These are phyloP conservation scores for Pungitius pungitius DNA, from an alignment of 2,113 vertebrate species.

Conservation along the genomic window DNA sequence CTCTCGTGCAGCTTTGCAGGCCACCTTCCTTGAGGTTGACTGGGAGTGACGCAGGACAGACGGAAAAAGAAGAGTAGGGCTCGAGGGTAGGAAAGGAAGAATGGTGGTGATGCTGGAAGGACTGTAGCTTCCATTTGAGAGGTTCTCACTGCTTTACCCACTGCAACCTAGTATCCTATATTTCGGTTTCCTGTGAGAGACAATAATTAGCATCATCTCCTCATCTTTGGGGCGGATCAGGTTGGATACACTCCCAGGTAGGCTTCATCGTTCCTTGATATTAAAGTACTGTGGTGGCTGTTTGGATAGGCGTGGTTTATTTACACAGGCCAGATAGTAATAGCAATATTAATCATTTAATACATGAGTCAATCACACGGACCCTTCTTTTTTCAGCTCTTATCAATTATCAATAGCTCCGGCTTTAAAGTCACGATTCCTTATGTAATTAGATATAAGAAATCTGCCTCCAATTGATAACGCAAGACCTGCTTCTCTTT, in stretches of 20 bases:
- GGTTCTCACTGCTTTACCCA: slow-evolving; percentile 29
- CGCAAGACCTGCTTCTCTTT: slow-evolving; percentile 20
- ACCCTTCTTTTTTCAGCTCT: background rate
- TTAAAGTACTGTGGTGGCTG: background rate
- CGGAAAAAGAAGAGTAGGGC: slow-evolving; percentile 62
- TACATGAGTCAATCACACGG: background rate
- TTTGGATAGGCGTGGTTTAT: background rate
- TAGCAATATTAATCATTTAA: background rate
- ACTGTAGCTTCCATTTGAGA: slow-evolving; percentile 42
- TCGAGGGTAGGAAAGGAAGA: slow-evolving; percentile 47
- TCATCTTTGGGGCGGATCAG: slow-evolving; percentile 58
- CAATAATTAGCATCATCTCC: slow-evolving; percentile 23
- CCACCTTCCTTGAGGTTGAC: slow-evolving; percentile 51
- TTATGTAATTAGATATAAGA: background rate
- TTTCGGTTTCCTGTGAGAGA: slow-evolving; percentile 22
- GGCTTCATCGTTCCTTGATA: slow-evolving; percentile 35
- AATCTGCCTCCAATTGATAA: slow-evolving; percentile 13
- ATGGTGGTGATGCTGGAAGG: slow-evolving; percentile 59
- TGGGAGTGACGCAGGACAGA: slow-evolving; percentile 76
- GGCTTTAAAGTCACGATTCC: slow-evolving; percentile 55
- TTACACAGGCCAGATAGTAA: background rate
- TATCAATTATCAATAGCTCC: background rate
- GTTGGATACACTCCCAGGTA: slow-evolving; percentile 65
- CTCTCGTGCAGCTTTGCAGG: slow-evolving; percentile 20
- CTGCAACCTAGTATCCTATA: slow-evolving; percentile 35